phyloP scores from a whole-genome alignment of 2,797 vertebrate genomes.

The Urosaurus nigricauda region DNA sequence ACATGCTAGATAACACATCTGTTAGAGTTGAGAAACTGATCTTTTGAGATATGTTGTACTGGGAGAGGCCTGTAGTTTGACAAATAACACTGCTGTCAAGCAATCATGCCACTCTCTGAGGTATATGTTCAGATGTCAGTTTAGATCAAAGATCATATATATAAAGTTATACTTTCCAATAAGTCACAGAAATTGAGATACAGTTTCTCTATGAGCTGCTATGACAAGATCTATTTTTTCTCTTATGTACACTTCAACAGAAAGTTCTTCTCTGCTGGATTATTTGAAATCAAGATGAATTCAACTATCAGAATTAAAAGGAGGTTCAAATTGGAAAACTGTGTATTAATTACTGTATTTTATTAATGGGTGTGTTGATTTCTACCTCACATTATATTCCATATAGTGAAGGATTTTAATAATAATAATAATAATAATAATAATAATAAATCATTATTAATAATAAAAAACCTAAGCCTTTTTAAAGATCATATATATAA shows the following conservation, averaged over 20 bases:
- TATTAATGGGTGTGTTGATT: neutral
- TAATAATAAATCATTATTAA: neutral
- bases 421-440: neutral
- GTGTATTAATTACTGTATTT: no score
- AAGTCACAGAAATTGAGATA: neutral
- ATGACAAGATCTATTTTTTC: neutral
- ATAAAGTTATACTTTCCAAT: conserved; percentile 39
- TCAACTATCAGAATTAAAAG: conserved; percentile 4
- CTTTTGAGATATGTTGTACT: conserved; percentile 51
- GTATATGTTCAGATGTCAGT: conserved; percentile 54
- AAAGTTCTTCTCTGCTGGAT: neutral
- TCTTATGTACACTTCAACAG: neutral
- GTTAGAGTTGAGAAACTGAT: conserved; percentile 39
- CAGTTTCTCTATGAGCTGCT: conserved; percentile 26
- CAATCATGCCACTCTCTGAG: conserved; percentile 31
- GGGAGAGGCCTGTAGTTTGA: conserved; percentile 39
- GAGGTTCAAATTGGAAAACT: neutral
- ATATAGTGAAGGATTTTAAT: rapidly evolving
- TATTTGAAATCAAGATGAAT: neutral
- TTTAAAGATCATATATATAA: no score
- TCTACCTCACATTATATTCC: conserved; percentile 20
- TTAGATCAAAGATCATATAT: conserved; percentile 54
- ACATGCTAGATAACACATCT: conserved; percentile 43
- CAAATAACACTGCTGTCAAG: conserved; percentile 55
- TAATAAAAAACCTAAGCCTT: neutral